phyloP scores from a whole-genome alignment of 2,888 invertebrate genomes.

The Unio pictorum region DNA sequence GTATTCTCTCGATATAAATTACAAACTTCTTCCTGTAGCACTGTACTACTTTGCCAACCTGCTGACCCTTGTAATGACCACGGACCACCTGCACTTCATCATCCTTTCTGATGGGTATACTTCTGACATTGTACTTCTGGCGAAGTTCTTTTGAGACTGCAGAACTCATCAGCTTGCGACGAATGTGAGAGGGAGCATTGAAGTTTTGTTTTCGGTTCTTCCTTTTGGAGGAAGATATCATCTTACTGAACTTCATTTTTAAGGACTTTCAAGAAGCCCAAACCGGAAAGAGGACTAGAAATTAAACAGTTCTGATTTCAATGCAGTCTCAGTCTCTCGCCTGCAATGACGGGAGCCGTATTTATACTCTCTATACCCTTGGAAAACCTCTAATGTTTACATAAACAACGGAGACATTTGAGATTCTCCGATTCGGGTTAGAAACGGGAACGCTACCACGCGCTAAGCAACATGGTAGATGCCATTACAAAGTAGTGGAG shows the following conservation, averaged over 20 bases:
- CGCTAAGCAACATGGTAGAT: too few relatives aligned
- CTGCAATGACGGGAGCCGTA: too few relatives aligned
- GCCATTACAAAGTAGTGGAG: too few relatives aligned
- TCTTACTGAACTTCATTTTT: constrained; percentile 89
- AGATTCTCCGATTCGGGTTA: too few relatives aligned
- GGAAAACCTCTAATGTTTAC: too few relatives aligned
- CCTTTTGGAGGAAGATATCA: constrained; percentile 94
- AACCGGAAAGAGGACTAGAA: neutral
- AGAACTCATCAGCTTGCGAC: constrained; percentile 89
- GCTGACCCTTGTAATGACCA: constrained; percentile 99
- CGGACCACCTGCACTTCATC: constrained; percentile 99
- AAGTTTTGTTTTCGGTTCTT: constrained; percentile 99
- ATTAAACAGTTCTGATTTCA: too few relatives aligned
- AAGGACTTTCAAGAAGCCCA: constrained; percentile 5
- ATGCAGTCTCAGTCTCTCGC: too few relatives aligned
- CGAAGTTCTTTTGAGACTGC: constrained; percentile 97
- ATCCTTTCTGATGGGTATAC: constrained; percentile 99
- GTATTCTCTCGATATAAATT: constrained; percentile 98
- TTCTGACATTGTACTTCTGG: constrained; percentile 97
- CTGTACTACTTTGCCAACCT: constrained; percentile 98
- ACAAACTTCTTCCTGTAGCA: constrained; percentile 99
- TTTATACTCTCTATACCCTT: too few relatives aligned
- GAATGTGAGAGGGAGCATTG: constrained; percentile 97
- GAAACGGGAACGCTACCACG: too few relatives aligned
- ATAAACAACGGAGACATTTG: too few relatives aligned